A percentile compares a stretch with the other conserved stretches of the same genome.
Evolutionary conservation across 2,888 invertebrate genomes (phyloP).

Genomic region (Seladonia tumulorum): DNA sequence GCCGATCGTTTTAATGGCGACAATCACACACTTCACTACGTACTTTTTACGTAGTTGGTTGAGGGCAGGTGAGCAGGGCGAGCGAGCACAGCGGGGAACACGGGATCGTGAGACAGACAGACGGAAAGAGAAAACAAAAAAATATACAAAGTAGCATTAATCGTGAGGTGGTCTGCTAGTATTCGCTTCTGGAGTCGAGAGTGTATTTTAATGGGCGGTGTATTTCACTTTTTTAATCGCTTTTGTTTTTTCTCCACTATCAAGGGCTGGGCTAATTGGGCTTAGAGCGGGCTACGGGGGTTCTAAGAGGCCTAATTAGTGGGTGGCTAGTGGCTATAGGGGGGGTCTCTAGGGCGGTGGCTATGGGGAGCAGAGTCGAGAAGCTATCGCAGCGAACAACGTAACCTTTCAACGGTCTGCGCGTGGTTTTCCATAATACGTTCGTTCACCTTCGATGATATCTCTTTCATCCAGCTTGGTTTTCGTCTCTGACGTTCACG

Average conservation of each 20-base stretch:
- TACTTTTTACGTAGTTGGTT: constrained; percentile 89
- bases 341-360: not conserved
- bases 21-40: constrained; percentile 99
- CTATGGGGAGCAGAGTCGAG: not conserved
- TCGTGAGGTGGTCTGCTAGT: constrained; percentile 67
- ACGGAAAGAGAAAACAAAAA: constrained; percentile 81
- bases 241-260: not conserved
- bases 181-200: constrained; percentile 46
- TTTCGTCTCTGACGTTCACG: not conserved
- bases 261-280: not conserved
- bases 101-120: constrained; percentile 78
- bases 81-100: constrained; percentile 81
- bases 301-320: not conserved
- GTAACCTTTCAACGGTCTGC: not conserved
- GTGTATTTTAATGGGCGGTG: constrained; percentile 16
- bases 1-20: constrained; percentile 99
- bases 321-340: not conserved
- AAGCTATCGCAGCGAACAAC: not conserved
- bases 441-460: not conserved
- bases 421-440: not conserved
- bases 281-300: constrained; percentile 7
- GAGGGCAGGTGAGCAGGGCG: constrained; percentile 79
- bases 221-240: not conserved
- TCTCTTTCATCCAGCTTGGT: not conserved
- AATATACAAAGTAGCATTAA: constrained; percentile 81